A percentile compares a stretch with the other conserved stretches of the same genome.
Evolutionary conservation across 2,797 vertebrate genomes (phyloP).

Genomic region (Psittacula derbiana): DNA sequence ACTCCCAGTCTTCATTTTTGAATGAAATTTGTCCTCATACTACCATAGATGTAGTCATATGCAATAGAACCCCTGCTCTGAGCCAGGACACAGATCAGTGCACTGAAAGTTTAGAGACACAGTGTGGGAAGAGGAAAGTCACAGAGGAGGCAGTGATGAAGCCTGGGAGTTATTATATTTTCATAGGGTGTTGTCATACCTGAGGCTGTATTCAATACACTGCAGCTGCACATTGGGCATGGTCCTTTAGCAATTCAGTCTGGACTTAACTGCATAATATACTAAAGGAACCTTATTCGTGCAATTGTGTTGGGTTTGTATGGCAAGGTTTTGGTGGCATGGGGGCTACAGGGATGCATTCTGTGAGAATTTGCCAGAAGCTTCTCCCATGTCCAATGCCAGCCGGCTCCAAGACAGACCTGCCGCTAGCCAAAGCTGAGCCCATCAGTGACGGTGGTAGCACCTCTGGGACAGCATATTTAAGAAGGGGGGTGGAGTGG

Average conservation of each 20-base stretch:
- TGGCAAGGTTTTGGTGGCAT: background rate
- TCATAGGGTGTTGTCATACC: background rate
- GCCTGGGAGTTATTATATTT: background rate
- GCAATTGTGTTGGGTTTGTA: background rate
- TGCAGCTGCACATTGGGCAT: background rate
- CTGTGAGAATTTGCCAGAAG: background rate
- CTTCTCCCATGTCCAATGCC: background rate
- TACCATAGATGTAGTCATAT: background rate
- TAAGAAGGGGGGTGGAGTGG: background rate
- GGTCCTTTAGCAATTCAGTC: background rate
- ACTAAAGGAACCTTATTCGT: background rate
- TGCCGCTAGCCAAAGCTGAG: background rate
- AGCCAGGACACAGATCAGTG: background rate
- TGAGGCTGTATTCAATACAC: background rate
- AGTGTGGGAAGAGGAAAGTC: background rate
- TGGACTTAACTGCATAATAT: background rate
- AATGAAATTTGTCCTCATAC: background rate
- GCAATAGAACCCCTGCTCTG: background rate
- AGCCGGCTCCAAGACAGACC: background rate
- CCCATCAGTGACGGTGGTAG: rapidly evolving
- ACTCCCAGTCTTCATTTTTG: background rate
- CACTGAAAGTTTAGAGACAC: background rate
- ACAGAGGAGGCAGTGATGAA: background rate
- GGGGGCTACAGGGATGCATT: background rate
- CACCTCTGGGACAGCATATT: background rate